phyloP scores from a whole-genome alignment of 2,113 vertebrate genomes.

The Athene cunicularia region DNA sequence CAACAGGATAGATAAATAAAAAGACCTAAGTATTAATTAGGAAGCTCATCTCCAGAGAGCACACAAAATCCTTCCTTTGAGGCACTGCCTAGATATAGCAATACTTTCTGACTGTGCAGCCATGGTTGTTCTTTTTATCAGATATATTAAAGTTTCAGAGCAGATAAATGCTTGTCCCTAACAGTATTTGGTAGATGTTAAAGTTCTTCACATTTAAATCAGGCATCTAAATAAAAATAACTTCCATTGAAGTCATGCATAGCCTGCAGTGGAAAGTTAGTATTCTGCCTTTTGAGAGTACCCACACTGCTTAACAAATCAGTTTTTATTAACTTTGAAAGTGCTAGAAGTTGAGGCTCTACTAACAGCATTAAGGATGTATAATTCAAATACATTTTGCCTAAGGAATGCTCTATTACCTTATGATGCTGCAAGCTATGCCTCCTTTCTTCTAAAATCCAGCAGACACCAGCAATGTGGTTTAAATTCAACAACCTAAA shows the following conservation, averaged over 20 bases:
- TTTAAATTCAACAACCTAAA: not conserved
- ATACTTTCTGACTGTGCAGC: not conserved
- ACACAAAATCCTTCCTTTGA: not conserved
- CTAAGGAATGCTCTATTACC: not conserved
- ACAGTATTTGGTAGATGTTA: not conserved
- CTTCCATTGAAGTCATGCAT: not conserved
- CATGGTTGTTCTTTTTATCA: not conserved
- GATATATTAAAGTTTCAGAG: not conserved
- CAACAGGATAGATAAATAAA: not conserved
- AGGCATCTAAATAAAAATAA: not conserved
- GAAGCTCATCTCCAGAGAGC: not conserved
- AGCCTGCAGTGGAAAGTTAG: not conserved
- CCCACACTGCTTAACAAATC: not conserved
- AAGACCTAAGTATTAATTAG: not conserved
- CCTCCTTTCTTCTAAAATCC: not conserved
- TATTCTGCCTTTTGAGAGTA: not conserved
- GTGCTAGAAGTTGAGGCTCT: not conserved
- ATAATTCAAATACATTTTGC: not conserved
- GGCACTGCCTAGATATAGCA: not conserved
- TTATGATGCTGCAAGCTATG: not conserved
- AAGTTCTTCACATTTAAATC: not conserved
- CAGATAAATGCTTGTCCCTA: not conserved
- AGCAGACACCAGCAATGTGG: not conserved
- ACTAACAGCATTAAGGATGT: not conserved
- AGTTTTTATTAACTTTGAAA: not conserved